phyloP scores from a whole-genome alignment of 2,113 vertebrate genomes.

The Penelope pileata region DNA sequence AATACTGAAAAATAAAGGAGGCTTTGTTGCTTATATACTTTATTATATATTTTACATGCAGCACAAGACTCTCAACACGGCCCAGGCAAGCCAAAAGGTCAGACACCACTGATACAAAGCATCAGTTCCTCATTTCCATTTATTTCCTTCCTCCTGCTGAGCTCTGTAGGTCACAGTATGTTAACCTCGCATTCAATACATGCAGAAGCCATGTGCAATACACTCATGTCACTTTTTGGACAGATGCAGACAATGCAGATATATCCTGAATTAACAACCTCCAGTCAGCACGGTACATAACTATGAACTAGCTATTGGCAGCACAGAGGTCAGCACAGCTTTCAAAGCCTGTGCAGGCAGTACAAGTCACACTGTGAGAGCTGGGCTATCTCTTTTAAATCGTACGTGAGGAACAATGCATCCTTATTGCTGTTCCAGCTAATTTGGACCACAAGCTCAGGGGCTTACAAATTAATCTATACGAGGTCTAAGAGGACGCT shows the following conservation, averaged over 20 bases:
- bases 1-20: too few species aligned
- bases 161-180: background rate
- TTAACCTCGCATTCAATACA: background rate
- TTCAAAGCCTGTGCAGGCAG: background rate
- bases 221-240: background rate
- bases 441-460: accelerated
- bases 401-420: accelerated
- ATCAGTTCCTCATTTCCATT: background rate
- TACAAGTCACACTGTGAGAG: background rate
- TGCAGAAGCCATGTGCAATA: background rate
- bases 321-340: background rate
- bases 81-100: too few species aligned
- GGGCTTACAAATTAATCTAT: background rate
- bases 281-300: background rate
- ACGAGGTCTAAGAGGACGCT: background rate
- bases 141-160: background rate
- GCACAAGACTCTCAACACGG: too few species aligned
- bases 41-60: too few species aligned
- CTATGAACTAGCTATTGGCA: background rate
- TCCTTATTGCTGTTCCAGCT: background rate
- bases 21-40: too few species aligned
- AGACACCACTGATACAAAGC: too few species aligned
- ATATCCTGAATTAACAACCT: background rate
- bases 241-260: background rate
- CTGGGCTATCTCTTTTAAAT: background rate